Evolutionary conservation across 2,113 vertebrate species (phyloP), one percentile per base, ranked within the genome.

Genomic region (Epinephelus cyanopodus): DNA sequence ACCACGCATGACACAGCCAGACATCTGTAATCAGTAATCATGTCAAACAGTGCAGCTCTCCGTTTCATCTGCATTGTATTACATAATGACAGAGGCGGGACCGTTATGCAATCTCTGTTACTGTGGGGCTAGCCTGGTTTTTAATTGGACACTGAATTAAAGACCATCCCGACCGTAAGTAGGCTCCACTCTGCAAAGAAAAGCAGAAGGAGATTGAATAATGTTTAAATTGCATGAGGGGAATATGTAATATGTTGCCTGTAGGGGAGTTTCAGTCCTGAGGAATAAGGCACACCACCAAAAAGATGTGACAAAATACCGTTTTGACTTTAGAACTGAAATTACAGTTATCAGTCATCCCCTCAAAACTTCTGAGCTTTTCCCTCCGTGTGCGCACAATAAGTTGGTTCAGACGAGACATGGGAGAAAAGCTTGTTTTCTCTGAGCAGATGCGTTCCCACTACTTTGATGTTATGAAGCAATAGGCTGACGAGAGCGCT

Each of bases 61-160:
- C 6, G 3, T 80, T 86, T 89, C 85, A 67, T 85, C 81, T 83
- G 87, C 76, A 69, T 69, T 54, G 68, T 18, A 54, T 92, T 92
- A 89, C 78, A 79, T 88, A 90, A 90, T 47, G 68, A 47, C 78
- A 4, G 62, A 77, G 74, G 53, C 27, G 9, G 63, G 47, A 63
- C 48, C 9, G 27, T 94, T 94, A 91, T 39, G 75, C 76, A 90
- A 93, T 82, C 69, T 25, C 64, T 65, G 60, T 17, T 80, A 79
- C 79, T 72, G 68, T 39, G 71, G 84, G 76, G 75, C 76, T 21
- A 60, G 78, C 85, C 73, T 75, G 39, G 25, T 79, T 89, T 89
- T 84, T 91, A 88, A 91, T 89, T 81, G 64, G 73, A 84, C 79
- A 74, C 57, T 83, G 83, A 84, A 85, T 91, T 79, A 74, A 81